Percentiles rank a stretch among this genome's conserved stretches.
These are phyloP conservation scores for Herpetotheres cachinnans DNA, from an alignment of 2,113 vertebrate species.

Conservation along the genomic window DNA sequence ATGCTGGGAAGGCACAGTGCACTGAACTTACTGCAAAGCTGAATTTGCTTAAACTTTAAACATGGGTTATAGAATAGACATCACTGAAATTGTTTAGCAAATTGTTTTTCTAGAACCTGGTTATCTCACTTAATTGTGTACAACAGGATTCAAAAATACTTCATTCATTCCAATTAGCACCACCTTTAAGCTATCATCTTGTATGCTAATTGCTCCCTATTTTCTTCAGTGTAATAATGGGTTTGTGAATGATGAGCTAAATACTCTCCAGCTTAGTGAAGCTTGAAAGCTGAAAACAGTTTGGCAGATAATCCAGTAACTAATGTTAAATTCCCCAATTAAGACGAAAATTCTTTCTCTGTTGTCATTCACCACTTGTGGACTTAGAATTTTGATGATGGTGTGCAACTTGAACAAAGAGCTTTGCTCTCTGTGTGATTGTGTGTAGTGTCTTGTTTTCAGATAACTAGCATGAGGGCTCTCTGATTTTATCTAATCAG, in stretches of 20 bases:
- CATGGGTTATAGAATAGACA: background rate
- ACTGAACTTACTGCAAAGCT: background rate
- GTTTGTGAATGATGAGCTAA: constrained; percentile 44
- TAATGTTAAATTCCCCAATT: constrained; percentile 1
- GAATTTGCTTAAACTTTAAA: background rate
- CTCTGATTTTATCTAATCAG: background rate
- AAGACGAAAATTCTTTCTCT: background rate
- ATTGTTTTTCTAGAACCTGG: background rate
- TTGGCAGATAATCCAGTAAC: constrained; percentile 40
- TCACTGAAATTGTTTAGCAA: constrained; percentile 14
- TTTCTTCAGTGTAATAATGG: constrained; percentile 58
- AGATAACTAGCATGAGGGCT: too few species aligned
- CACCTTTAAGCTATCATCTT: constrained; percentile 45
- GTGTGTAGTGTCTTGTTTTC: background rate
- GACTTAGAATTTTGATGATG: background rate
- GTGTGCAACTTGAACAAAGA: background rate
- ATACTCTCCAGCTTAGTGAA: constrained; percentile 57
- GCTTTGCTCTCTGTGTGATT: background rate
- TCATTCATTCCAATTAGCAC: constrained; percentile 47
- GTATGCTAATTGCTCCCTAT: constrained; percentile 61
- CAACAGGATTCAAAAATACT: background rate
- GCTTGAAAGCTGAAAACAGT: constrained; percentile 51
- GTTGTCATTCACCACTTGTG: background rate
- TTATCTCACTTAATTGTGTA: constrained; percentile 19
- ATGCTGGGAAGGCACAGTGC: background rate